A percentile compares a stretch with the other conserved stretches of the same genome.
Evolutionary conservation across 2,113 vertebrate genomes (phyloP).

Genomic region (Raphicerus campestris): DNA sequence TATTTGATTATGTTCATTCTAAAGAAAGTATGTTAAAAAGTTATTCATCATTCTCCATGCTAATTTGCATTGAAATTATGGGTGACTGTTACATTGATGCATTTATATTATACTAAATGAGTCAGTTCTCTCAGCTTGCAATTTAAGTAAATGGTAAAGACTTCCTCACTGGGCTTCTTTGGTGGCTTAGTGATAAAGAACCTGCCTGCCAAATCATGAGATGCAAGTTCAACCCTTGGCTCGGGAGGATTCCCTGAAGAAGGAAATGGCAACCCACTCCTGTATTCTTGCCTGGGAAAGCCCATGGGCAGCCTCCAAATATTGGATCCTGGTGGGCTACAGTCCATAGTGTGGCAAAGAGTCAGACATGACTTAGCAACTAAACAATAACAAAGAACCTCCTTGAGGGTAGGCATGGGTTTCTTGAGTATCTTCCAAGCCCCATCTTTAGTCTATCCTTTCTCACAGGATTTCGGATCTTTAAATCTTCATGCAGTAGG

Average conservation of each 20-base stretch:
- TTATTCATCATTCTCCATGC: background rate
- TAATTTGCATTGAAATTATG: background rate
- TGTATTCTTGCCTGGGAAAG: background rate
- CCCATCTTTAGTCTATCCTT: background rate
- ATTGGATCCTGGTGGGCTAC: background rate
- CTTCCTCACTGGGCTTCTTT: background rate
- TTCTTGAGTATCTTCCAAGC: background rate
- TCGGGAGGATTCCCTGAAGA: background rate
- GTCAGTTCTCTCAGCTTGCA: background rate
- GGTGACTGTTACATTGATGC: background rate
- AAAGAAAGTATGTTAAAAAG: conserved; percentile 3
- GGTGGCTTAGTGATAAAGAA: background rate
- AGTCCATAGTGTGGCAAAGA: background rate
- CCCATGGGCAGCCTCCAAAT: background rate
- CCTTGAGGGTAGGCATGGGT: background rate
- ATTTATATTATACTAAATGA: background rate
- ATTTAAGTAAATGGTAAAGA: background rate
- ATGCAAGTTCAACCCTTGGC: background rate
- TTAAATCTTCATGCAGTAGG: background rate
- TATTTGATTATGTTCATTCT: background rate
- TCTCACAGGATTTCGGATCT: background rate
- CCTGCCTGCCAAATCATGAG: background rate
- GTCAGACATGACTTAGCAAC: background rate
- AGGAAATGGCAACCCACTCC: background rate
- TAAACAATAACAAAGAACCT: background rate